Evolutionary conservation across 2,113 vertebrate species (phyloP), one percentile per base, ranked within the genome.

Genomic region (Australoheros scitulus): DNA sequence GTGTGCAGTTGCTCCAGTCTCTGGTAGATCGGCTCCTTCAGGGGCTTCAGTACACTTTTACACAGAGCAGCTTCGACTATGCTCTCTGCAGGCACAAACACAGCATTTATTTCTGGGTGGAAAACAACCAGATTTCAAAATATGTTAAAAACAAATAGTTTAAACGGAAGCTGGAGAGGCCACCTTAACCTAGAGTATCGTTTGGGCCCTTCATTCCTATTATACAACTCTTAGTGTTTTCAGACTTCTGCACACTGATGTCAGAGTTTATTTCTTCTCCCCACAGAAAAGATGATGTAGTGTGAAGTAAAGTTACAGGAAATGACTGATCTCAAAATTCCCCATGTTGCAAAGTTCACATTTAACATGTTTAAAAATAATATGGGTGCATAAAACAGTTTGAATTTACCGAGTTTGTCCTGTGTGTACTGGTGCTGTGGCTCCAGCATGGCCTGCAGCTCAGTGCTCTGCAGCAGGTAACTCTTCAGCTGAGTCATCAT

Each of bases 401-500:
- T 29, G 2, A 4, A 47, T 15, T 85, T 87, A 94, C 94, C 94
- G 5, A 94, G 85, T 70, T 94, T 94, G 65, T 94, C 93, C 43
- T 89, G 90, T 13, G 41, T 0, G 91, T 89, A 93, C 95, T 96
- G 87, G 90, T 94, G 80, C 32, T 76, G 29, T 1, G 95, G 93
- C 65, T 99, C 98, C 91, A 96, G 90, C 77, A 98, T 92, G 61
- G 93, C 91, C 78, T 96, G 97, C 88, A 99, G 79, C 95, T 99
- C 98, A 0, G 95, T 94, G 87, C 98, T 99, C 95, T 99, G 98
- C 83, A 99, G 95, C 41, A 99, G 94, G 95, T 99, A 99, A 90
- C 96, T 98, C 94, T 99, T 99, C 84, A 99, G 96, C 84, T 99
- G 98, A 0, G 98, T 99, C 96, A 99, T 97, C 97, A 99, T 99